Base-by-base conservation (phyloP, 2,113 vertebrate species). In the Centropus bengalensis region DNA sequence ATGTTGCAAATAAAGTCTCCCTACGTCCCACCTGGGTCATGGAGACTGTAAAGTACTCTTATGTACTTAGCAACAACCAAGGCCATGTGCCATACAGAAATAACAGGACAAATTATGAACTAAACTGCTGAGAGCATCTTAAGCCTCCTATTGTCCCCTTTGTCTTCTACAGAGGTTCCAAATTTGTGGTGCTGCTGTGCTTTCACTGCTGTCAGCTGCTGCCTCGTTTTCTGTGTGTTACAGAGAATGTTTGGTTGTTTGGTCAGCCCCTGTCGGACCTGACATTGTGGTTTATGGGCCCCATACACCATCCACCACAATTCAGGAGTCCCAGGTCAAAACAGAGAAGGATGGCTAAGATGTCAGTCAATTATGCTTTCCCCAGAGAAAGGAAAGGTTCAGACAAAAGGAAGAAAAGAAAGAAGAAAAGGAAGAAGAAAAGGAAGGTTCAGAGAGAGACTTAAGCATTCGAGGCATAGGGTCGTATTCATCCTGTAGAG, bases 1-100 rank as follows among this genome's bases (percentile, higher is more conserved):
- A 54, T 1, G 3, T 24, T 27, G 24, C 11, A 58, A 74, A 63
- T 4, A 5, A 45, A 44, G 19, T 18, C 64, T 62, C 23, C 22
- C 18, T 82, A 11, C 7, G 7, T 81, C 42, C 44, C 1, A 1
- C 1, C 1, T 59, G 54, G 44, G 6, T 20, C 12, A 30, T 4
- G 7, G 22, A 67, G 42, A 12, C 59, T 76, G 23, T 55, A 30
- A 76, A 64, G 15, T 32, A 32, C 32, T 67, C 2, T 1, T 18
- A 27, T 12, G 45, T 9, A 27, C 10, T 10, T 1, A 59, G 18
- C 5, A 9, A 44, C 23, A 54, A 21, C 18, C 32, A 19, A 3
- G 32, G 32, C 47, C 11, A 4, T 24, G 15, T 13, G 20, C 55
- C 59, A 28, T 3, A 51, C 30, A 22, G 27, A 67, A 91, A 79